phyloP scores from a whole-genome alignment of 2,113 vertebrate species.

The Sporophila hypoxantha region DNA sequence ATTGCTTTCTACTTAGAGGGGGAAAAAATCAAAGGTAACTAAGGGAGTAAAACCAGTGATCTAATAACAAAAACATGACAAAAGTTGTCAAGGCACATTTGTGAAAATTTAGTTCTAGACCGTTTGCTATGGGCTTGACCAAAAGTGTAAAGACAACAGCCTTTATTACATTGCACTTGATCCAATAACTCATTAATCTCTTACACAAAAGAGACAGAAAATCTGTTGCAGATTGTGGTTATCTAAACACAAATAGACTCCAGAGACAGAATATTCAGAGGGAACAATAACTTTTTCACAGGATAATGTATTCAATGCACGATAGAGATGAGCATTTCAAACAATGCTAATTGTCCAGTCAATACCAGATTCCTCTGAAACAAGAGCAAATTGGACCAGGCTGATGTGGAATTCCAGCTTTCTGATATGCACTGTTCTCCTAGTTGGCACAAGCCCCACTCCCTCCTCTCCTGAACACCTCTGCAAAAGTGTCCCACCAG shows the following conservation, averaged over 20 bases:
- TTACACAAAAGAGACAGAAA: background rate
- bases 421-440: background rate
- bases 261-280: background rate
- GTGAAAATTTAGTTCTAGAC: background rate
- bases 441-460: accelerated
- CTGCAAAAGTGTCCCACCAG: background rate
- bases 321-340: background rate
- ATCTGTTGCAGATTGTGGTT: background rate
- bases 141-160: background rate
- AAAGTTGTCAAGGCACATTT: background rate
- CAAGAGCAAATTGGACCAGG: background rate
- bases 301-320: background rate
- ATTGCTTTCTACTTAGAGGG: background rate
- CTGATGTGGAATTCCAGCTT: background rate
- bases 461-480: accelerated
- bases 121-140: background rate
- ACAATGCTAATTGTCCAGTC: background rate
- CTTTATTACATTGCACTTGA: background rate
- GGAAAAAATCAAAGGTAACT: background rate
- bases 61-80: background rate
- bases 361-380: background rate
- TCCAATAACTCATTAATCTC: background rate
- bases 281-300: background rate
- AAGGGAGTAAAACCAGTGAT: background rate
- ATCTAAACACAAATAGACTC: background rate